These are phyloP conservation scores for Stenopsyche tienmushanensis DNA, from an alignment of 1,140 invertebrate genomes.

Conservation along the genomic window DNA sequence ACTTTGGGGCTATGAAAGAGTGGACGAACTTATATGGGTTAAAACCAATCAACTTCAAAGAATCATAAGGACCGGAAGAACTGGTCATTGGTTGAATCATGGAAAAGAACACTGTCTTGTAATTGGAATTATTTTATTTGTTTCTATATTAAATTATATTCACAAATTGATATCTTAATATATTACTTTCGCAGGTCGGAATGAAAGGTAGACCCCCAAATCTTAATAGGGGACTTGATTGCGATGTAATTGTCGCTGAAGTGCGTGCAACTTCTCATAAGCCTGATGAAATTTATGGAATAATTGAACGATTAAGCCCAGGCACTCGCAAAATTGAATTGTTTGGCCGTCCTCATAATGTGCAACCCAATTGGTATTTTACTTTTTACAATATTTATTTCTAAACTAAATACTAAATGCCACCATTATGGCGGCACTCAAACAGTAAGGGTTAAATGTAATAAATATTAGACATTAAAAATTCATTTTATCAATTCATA, in stretches of 20 bases:
- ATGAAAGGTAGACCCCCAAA: constrained; percentile 93
- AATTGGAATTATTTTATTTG: constrained; percentile 36
- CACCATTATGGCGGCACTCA: too few relatives aligned
- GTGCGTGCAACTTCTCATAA: constrained; percentile 97
- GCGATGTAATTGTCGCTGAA: constrained; percentile 97
- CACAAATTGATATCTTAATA: background rate
- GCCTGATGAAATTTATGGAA: constrained; percentile 97
- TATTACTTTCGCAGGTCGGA: constrained; percentile 66
- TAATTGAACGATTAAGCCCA: constrained; percentile 82
- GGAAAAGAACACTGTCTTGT: constrained; percentile 98
- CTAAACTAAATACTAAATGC: too few relatives aligned
- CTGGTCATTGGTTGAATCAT: constrained; percentile 98
- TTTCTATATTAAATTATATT: background rate
- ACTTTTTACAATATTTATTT: too few relatives aligned
- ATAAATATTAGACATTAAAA: too few relatives aligned
- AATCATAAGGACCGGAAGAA: constrained; percentile 94
- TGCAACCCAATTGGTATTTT: constrained; percentile 93
- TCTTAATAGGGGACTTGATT: constrained; percentile 91
- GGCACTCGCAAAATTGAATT: constrained; percentile 97
- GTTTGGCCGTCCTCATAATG: constrained; percentile 96
- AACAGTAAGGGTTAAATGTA: too few relatives aligned
- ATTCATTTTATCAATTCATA: too few relatives aligned
- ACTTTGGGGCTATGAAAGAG: constrained; percentile 93
- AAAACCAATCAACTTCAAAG: constrained; percentile 98
- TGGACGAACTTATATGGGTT: constrained; percentile 98